Conservation (phyloP, 2,888 invertebrate species). For the Pasiphila rectangulata region DNA sequence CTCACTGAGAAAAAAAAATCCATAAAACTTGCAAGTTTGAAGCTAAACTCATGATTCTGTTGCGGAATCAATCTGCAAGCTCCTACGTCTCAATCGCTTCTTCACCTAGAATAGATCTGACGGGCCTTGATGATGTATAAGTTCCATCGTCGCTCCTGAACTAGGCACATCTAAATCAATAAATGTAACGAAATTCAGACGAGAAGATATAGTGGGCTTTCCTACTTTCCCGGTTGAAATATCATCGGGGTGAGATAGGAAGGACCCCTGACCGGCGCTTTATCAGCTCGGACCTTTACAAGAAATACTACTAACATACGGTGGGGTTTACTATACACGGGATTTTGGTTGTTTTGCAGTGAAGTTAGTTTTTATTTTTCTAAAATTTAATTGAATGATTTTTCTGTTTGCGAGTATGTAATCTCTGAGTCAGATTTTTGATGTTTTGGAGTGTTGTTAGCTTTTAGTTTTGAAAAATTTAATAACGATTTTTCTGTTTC, state of each 20-base stretch:
- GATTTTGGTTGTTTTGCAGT: background rate
- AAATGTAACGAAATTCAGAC: conserved; percentile 30
- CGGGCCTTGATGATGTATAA: background rate
- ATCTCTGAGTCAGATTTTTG: no score
- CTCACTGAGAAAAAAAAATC: no score
- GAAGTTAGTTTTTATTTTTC: background rate
- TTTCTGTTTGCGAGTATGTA: no score
- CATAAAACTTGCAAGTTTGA: no score
- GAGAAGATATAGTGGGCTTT: conserved; percentile 29
- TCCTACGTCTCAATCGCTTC: no score
- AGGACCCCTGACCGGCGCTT: conserved; percentile 47
- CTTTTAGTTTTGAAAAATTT: no score
- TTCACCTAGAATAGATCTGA: background rate
- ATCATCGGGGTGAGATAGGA: conserved; percentile 41
- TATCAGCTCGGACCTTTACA: conserved; percentile 40
- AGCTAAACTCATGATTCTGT: no score
- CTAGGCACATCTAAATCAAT: conserved; percentile 29
- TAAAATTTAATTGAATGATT: no score
- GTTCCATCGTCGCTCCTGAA: background rate
- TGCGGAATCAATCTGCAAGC: no score
- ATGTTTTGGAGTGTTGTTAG: no score
- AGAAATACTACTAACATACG: background rate
- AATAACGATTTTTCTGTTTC: no score
- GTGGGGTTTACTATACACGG: background rate
- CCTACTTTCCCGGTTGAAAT: conserved; percentile 42